Evolutionary conservation across 2,113 vertebrate genomes (phyloP), one percentile per base, ranked within the genome.

Genomic region (Urocitellus parryii): DNA sequence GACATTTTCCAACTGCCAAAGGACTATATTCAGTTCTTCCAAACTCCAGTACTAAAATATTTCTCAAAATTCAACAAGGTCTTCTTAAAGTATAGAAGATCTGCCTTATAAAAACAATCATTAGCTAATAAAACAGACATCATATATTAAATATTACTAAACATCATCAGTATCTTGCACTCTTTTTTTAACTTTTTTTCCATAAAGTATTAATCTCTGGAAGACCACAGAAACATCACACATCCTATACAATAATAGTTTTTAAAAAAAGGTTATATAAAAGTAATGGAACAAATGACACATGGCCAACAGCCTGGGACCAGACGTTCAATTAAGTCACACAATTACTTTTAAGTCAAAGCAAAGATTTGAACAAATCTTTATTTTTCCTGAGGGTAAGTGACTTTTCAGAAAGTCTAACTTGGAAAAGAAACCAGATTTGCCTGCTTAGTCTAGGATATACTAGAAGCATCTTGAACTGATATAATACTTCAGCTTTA

Each of bases 401-500:
- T 86, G 88, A 86, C 58, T 84, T 94, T 53, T 91, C 27, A 74
- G 65, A 65, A 92, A 96, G 95, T 78, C 34, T 24, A 89, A 82
- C 32, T 45, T 73, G 68, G 42, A 83, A 90, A 97, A 82, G 32
- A 83, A 91, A 92, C 25, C 68, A 32, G 12, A 77, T 86, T 34
- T 65, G 39, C 67, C 6, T 45, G n/a, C 34, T 72, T 0, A 87
- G 45, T 77, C 77, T 42, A 86, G 61, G 12, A 53, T 27, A 70
- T 0, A 48, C 65, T 22, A 84, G 42, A 27, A 91, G 76, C 0
- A 25, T 67, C 83, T 90, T 79, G 32, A 78, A 56, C 39, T 37
- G 56, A 87, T n/a, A 48, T 39, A 74, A 76, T 32, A 80, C 22
- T 39, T 90, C 32, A 53, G 45, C 20, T 80, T 85, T 78, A 80